Evolutionary conservation across 2,888 invertebrate species (phyloP), one percentile per base, ranked within the genome.

Genomic region (Patella caerulea): DNA sequence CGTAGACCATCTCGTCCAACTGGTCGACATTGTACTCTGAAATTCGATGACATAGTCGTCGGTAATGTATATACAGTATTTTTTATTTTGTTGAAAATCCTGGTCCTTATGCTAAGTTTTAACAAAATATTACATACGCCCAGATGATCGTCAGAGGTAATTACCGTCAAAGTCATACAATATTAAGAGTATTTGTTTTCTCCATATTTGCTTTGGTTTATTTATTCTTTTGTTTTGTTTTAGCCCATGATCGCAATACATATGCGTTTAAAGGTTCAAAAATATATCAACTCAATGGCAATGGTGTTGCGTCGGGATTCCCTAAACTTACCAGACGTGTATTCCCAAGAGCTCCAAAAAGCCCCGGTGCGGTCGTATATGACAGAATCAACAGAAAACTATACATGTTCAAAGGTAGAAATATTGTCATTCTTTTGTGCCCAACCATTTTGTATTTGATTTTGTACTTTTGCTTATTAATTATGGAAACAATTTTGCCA

Each of bases 361-460:
- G 81, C 72, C 81, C 87, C 1, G 87, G 86, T 0, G 90, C 89
- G 1, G 88, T 87, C 0, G 88, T 88, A n/a, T 88, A 86, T 77
- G 88, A 89, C 71, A 81, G 83, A 65, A 81, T 83, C 74, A 78
- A 83, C 15, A 77, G 86, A 14, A 85, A 86, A 59, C 83, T 88
- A 15, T 90, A 88, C 76, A 83, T 90, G 71, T 90, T 90, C 77
- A 90, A 90, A 86, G 88, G 90, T 90, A 77, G 24, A 71, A 19
- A 17, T 45, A 52, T 71, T 12, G 12, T 65, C 14, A 24, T 2
- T 7, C 12, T 5, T 65, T 65, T 7, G 1, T 24, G 2, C 24
- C 11, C 11, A 9, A 45, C 45, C 9, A 45, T 45, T 45, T 9
- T 45, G 7, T 45, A 45, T 45, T 45, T 45, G 45, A 45, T 45